These are phyloP conservation scores for Amblyraja radiata DNA, from an alignment of 2,797 vertebrate species.

Conservation along the genomic window DNA sequence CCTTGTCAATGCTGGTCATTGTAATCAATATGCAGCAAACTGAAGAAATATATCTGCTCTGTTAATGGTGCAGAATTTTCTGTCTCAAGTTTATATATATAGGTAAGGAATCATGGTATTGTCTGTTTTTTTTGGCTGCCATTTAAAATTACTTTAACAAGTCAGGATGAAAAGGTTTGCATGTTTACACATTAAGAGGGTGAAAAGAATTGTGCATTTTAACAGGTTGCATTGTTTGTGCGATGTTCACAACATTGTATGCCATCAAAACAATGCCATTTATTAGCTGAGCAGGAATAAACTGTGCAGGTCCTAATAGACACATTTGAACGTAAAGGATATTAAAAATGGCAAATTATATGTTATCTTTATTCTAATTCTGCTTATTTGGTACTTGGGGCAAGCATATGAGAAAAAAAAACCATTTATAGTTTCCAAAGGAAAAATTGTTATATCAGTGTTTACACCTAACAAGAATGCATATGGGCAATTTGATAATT, in stretches of 20 bases:
- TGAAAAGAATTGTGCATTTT: conserved; percentile 8
- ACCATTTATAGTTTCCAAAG: background rate
- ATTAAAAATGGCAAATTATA: background rate
- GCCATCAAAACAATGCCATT: background rate
- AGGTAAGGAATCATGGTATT: background rate
- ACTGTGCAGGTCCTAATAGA: background rate
- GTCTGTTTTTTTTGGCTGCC: background rate
- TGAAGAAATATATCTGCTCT: conserved; percentile 10
- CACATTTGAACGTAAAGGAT: background rate
- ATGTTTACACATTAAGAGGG: background rate
- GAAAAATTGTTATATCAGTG: background rate
- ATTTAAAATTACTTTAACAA: background rate
- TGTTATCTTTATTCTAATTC: background rate
- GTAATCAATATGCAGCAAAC: conserved; percentile 26
- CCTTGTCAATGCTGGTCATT: conserved; percentile 24
- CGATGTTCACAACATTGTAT: background rate
- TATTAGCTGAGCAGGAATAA: background rate
- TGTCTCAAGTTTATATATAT: background rate
- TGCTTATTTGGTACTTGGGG: background rate
- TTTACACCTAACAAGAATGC: background rate
- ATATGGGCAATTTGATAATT: background rate
- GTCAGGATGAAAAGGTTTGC: background rate
- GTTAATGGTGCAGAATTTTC: conserved; percentile 13
- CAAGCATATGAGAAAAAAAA: background rate
- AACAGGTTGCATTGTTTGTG: background rate